Conservation (phyloP, 92 coral and sea anemone species). For the Phenganax stokvisi region DNA sequence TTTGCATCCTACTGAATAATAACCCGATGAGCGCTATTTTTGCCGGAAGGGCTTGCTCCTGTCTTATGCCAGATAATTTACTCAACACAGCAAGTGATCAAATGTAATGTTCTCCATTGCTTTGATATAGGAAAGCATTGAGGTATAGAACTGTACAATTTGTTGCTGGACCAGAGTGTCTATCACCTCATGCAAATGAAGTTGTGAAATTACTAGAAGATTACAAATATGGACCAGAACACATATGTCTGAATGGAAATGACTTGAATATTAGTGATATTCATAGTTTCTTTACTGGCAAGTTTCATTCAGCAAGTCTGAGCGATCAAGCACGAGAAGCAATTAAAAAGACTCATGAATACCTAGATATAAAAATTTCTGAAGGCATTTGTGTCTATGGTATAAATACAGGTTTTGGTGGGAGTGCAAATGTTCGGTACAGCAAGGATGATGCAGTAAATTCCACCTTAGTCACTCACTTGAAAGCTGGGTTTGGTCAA, state of each 20-base stretch:
- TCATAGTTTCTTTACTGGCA: conserved; percentile 22
- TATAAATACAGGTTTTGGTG: conserved; percentile 43
- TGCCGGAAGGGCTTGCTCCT: no score
- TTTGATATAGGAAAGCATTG: background rate
- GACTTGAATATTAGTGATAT: conserved; percentile 24
- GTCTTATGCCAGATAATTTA: no score
- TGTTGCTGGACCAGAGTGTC: background rate
- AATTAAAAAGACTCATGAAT: conserved; percentile 11
- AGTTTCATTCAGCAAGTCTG: conserved; percentile 15
- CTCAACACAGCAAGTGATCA: no score
- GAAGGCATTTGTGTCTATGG: conserved; percentile 38
- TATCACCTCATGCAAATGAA: conserved; percentile 9
- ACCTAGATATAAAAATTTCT: conserved; percentile 1
- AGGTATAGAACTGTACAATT: background rate
- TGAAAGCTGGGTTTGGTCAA: conserved; percentile 45
- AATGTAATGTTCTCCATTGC: no score
- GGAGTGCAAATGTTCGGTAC: conserved; percentile 40
- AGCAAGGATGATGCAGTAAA: conserved; percentile 30
- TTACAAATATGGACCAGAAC: conserved; percentile 10
- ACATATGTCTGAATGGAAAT: conserved; percentile 16
- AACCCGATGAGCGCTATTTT: no score
- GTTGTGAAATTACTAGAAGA: conserved; percentile 11
- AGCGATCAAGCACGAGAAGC: background rate
- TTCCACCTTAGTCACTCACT: background rate
- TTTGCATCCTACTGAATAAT: no score